Conservation (phyloP, 2,888 invertebrate genomes). For the Crematogaster levior region DNA sequence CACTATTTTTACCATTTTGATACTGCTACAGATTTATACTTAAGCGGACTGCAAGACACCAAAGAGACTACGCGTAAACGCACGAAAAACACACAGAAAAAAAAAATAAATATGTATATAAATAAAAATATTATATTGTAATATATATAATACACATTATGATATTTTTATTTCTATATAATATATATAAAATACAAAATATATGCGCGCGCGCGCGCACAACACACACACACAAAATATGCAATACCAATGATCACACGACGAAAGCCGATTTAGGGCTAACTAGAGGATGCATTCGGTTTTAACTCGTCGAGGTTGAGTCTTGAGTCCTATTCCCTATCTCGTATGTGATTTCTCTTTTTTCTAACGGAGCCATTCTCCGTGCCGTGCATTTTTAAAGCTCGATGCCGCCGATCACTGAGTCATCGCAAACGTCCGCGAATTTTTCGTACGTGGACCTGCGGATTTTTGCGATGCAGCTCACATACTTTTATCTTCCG, state of each 20-base stretch:
- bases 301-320: conserved; percentile 23
- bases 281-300: neutral
- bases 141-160: neutral
- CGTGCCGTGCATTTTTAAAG: conserved; percentile 29
- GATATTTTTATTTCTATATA: neutral
- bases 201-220: neutral
- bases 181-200: neutral
- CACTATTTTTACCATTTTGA: conserved; percentile 91
- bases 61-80: conserved; percentile 44
- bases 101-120: neutral
- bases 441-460: conserved; percentile 13
- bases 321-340: conserved; percentile 5
- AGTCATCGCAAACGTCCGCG: conserved; percentile 7
- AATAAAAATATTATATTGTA: neutral
- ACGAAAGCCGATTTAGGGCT: conserved; percentile 5
- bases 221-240: neutral
- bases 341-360: conserved; percentile 29
- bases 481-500: conserved; percentile 25
- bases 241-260: conserved; percentile 17
- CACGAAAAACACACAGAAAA: conserved; percentile 17
- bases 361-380: conserved; percentile 26
- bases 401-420: conserved; percentile 9
- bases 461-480: conserved; percentile 31
- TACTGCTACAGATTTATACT: conserved; percentile 90
- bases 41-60: conserved; percentile 80